A percentile compares a stretch with the other conserved stretches of the same genome.
These are phyloP conservation scores for Macrotrachela quadricornifera DNA, from an alignment of 1,140 invertebrate genomes.

Conservation along the genomic window DNA sequence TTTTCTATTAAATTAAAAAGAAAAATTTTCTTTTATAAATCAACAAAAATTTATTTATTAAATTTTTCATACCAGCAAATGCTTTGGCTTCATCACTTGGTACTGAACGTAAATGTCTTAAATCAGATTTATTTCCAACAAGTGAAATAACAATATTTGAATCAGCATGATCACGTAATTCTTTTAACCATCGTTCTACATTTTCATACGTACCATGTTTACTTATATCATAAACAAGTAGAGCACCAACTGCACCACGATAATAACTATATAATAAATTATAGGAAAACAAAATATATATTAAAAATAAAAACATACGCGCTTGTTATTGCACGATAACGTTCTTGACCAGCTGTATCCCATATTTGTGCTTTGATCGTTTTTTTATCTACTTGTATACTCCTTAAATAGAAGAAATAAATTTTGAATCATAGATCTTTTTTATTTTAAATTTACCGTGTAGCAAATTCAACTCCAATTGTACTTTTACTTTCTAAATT, in stretches of 20 bases:
- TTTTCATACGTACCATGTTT: slow-evolving; percentile 99
- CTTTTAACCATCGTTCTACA: slow-evolving; percentile 79
- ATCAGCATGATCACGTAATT: slow-evolving; percentile 30
- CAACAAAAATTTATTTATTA: slow-evolving; percentile 11
- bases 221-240: slow-evolving; percentile 91
- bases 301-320: slow-evolving; percentile 42
- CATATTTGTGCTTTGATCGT: slow-evolving; percentile 84
- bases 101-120: slow-evolving; percentile 87
- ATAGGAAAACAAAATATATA: neutral
- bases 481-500: slow-evolving; percentile 99
- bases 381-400: slow-evolving; percentile 20
- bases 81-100: slow-evolving; percentile 92
- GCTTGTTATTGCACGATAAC: slow-evolving; percentile 90
- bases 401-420: neutral
- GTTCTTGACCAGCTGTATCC: slow-evolving; percentile 99
- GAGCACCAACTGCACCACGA: slow-evolving; percentile 75
- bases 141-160: slow-evolving; percentile 32
- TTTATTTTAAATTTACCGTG: slow-evolving; percentile 28
- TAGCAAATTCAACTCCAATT: slow-evolving; percentile 99
- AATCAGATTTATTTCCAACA: slow-evolving; percentile 79
- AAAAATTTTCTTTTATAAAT: neutral
- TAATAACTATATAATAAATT: slow-evolving; percentile 44
- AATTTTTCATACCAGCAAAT: slow-evolving; percentile 46
- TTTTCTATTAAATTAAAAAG: slow-evolving; percentile 39
- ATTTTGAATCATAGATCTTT: neutral